Conservation (phyloP, 1,140 invertebrate species). For the Megathymus violae region DNA sequence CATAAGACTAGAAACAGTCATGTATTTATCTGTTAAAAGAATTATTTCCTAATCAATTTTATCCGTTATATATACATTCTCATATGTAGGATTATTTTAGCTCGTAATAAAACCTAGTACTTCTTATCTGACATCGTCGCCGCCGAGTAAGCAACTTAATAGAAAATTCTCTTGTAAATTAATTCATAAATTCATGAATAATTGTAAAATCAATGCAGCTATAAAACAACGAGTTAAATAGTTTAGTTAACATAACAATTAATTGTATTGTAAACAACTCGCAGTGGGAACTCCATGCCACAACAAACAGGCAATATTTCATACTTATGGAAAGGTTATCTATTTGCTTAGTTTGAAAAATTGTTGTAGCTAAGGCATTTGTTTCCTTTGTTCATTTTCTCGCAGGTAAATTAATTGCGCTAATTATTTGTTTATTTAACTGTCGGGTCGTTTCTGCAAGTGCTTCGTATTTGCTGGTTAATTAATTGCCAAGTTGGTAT, state of each 20-base stretch:
- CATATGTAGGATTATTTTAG: too few relatives aligned
- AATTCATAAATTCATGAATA: too few relatives aligned
- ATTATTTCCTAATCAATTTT: too few relatives aligned
- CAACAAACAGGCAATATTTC: conserved; percentile 21
- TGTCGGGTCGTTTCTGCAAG: conserved; percentile 21
- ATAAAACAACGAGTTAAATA: too few relatives aligned
- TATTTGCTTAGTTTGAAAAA: conserved; percentile 30
- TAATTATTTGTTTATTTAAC: conserved; percentile 30
- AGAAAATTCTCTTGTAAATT: too few relatives aligned
- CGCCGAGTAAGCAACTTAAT: too few relatives aligned
- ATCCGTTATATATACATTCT: too few relatives aligned
- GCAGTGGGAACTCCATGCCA: conserved; percentile 11
- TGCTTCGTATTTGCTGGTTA: conserved; percentile 9
- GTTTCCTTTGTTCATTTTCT: conserved; percentile 25
- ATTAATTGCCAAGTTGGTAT: conserved; percentile 19
- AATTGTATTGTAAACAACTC: conserved; percentile 25
- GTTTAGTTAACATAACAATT: conserved; percentile 25
- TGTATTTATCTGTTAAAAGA: too few relatives aligned
- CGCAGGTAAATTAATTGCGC: conserved; percentile 24
- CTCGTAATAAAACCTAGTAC: too few relatives aligned
- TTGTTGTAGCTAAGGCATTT: not conserved
- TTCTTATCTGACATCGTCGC: too few relatives aligned
- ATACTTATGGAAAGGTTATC: conserved; percentile 33
- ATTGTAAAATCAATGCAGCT: too few relatives aligned
- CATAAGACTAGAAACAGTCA: too few relatives aligned